phyloP scores from a whole-genome alignment of 2,888 invertebrate species.

The Colletes collaris region DNA sequence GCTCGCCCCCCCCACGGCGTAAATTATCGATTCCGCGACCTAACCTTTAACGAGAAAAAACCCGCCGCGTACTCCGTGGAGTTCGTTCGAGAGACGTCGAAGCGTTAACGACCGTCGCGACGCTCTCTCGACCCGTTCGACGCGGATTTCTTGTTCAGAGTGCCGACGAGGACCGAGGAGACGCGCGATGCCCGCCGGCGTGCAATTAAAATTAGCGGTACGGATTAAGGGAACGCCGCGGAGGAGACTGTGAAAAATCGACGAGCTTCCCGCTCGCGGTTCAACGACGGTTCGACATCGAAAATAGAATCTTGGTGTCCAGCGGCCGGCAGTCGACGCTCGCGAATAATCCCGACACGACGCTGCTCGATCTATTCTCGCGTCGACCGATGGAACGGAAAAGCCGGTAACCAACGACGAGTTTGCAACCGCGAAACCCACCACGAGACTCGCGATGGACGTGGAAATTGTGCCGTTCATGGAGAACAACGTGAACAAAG shows the following conservation, averaged over 20 bases:
- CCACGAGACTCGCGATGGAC: slow-evolving; percentile 65
- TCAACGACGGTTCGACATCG: slow-evolving; percentile 21
- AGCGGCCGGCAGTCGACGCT: slow-evolving; percentile 24
- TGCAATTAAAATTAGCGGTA: slow-evolving; percentile 1
- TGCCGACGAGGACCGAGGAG: too few species aligned
- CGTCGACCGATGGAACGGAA: background rate
- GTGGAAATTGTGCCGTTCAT: slow-evolving; percentile 78
- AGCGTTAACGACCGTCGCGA: slow-evolving; percentile 7
- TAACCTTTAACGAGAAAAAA: slow-evolving; percentile 58
- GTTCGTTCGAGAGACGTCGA: slow-evolving; percentile 15
- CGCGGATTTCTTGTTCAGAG: too few species aligned
- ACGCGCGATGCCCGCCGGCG: background rate
- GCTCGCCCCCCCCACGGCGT: slow-evolving; percentile 39
- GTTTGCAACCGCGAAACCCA: background rate
- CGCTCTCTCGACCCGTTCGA: too few species aligned
- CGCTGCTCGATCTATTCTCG: background rate
- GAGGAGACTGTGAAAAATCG: slow-evolving; percentile 29
- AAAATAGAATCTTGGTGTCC: slow-evolving; percentile 50
- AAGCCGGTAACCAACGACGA: too few species aligned
- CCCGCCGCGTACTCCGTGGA: slow-evolving; percentile 19
- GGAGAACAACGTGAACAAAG: slow-evolving; percentile 63
- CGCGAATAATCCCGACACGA: slow-evolving; percentile 19
- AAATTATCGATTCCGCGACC: slow-evolving; percentile 60
- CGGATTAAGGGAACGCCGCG: background rate
- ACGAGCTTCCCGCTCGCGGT: slow-evolving; percentile 13